Evolutionary conservation across 2,888 invertebrate genomes (phyloP).

Genomic region (Leistus spinibarbis): DNA sequence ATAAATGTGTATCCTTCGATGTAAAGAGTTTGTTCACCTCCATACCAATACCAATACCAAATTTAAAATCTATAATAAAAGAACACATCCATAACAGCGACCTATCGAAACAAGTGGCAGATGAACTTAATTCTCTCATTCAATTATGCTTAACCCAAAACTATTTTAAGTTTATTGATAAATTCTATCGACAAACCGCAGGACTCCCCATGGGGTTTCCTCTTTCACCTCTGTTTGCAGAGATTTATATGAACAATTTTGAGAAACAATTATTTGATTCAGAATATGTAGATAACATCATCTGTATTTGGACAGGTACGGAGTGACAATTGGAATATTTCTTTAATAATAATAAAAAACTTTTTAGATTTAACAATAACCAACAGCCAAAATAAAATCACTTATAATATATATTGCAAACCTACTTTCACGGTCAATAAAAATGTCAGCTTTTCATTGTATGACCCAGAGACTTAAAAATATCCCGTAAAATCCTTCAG

Average conservation of each 20-base stretch:
- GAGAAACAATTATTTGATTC: conserved; percentile 11
- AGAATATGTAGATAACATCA: conserved; percentile 26
- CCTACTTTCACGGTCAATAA: no score
- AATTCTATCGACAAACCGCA: conserved; percentile 11
- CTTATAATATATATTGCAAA: not conserved
- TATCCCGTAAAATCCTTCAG: no score
- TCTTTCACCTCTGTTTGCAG: conserved; percentile 8
- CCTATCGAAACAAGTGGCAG: not conserved
- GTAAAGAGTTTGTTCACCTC: conserved; percentile 5
- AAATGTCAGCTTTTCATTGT: no score
- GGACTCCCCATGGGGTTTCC: conserved; percentile 25
- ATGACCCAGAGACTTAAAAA: no score
- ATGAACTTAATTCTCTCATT: not conserved
- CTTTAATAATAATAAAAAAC: no score
- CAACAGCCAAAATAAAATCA: not conserved
- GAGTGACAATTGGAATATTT: no score
- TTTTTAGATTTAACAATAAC: not conserved
- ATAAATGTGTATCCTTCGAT: no score
- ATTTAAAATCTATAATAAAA: not conserved
- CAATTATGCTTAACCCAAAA: conserved; percentile 13
- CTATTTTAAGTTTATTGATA: conserved; percentile 15
- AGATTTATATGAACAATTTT: conserved; percentile 25
- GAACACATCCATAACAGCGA: not conserved
- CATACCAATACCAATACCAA: not conserved
- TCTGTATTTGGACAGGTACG: conserved; percentile 13